Evolutionary conservation across 2,113 vertebrate species (phyloP).

Genomic region (Stomatorhinus ivindoensis): DNA sequence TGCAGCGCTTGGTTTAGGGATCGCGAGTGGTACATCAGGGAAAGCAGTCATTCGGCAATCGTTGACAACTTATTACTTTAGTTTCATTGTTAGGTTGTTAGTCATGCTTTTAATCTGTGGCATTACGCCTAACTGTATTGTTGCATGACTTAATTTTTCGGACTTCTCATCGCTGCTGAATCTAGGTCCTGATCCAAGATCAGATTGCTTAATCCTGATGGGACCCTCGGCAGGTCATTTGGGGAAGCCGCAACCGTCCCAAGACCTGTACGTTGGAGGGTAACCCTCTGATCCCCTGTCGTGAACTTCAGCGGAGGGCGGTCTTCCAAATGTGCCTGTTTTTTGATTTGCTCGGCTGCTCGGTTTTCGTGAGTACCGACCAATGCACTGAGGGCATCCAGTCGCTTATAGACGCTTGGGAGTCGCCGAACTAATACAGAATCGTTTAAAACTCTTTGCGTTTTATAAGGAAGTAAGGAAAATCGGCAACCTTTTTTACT

Average conservation of each 20-base stretch:
- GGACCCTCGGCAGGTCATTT: background rate
- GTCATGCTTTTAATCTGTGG: background rate
- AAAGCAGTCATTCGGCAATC: background rate
- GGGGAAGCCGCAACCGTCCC: background rate
- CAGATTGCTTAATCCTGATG: background rate
- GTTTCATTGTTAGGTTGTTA: background rate
- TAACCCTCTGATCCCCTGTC: background rate
- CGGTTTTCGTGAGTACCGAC: background rate
- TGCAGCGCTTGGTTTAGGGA: background rate
- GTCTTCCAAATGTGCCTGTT: slow-evolving; percentile 30
- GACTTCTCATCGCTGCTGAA: background rate
- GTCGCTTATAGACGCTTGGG: background rate
- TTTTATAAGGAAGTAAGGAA: background rate
- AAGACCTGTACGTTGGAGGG: background rate
- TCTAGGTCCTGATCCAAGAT: background rate
- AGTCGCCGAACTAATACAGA: background rate
- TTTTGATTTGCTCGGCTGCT: slow-evolving; percentile 39
- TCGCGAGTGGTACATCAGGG: background rate
- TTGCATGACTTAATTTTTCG: background rate
- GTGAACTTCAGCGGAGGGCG: slow-evolving; percentile 26
- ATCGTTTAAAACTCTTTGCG: background rate
- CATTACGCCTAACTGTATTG: background rate
- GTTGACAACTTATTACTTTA: background rate
- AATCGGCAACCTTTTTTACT: background rate
- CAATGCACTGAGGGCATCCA: background rate